These are phyloP conservation scores for Sinonovacula constricta DNA, from an alignment of 1,140 invertebrate species.

Conservation along the genomic window DNA sequence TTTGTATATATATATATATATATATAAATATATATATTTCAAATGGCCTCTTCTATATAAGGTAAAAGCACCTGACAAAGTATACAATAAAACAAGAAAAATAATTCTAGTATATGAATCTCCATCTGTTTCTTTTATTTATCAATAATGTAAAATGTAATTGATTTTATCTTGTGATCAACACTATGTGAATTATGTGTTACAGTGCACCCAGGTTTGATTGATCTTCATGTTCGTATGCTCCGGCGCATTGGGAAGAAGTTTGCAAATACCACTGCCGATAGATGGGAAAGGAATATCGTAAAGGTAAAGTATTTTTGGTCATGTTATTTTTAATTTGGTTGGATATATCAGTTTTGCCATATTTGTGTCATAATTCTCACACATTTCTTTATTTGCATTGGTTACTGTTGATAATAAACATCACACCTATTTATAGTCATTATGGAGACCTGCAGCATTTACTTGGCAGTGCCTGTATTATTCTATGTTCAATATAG, in stretches of 20 bases:
- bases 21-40: neutral
- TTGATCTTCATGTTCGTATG: conserved; percentile 93
- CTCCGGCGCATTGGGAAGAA: conserved; percentile 88
- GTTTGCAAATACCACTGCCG: conserved; percentile 85
- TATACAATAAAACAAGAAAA: neutral
- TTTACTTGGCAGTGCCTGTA: neutral
- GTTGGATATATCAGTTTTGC: neutral
- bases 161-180: conserved; percentile 62
- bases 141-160: neutral
- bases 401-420: neutral
- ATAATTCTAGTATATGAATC: neutral
- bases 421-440: neutral
- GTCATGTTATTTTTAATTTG: neutral
- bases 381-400: neutral
- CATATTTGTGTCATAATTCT: neutral
- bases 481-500: no score
- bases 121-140: neutral
- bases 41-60: neutral
- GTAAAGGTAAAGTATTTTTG: conserved; percentile 83
- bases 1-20: no score
- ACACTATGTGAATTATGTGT: no score
- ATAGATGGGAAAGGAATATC: conserved; percentile 93
- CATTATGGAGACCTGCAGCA: neutral
- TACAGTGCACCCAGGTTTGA: conserved; percentile 88
- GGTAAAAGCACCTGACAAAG: neutral